These are phyloP conservation scores for Nasalis larvatus DNA, from an alignment of 2,113 vertebrate species.

Conservation along the genomic window DNA sequence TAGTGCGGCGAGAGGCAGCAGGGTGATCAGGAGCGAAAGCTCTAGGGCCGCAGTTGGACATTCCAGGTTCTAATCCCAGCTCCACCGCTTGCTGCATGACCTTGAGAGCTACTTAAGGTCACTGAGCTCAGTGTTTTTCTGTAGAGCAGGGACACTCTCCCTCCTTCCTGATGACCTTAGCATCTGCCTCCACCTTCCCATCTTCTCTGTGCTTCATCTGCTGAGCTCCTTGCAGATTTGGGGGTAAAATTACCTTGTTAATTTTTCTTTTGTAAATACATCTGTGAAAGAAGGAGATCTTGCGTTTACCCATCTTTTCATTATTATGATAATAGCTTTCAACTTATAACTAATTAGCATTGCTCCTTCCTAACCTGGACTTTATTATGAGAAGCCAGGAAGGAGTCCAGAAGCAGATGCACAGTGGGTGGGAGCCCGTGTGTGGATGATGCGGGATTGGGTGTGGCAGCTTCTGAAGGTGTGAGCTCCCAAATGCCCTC, in stretches of 20 bases:
- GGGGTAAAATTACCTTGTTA: slow-evolving; percentile 73
- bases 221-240: slow-evolving; percentile 65
- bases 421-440: background rate
- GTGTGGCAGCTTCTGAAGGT: background rate
- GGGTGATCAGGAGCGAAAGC: background rate
- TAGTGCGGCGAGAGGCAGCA: too few relatives aligned
- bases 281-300: slow-evolving; percentile 69
- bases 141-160: background rate
- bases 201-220: background rate
- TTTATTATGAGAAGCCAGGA: slow-evolving; percentile 59
- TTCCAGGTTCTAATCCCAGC: background rate
- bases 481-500: background rate
- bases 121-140: background rate
- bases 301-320: slow-evolving; percentile 71
- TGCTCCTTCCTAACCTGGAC: slow-evolving; percentile 67
- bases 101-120: background rate
- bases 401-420: background rate
- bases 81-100: background rate
- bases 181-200: background rate
- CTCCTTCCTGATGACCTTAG: background rate
- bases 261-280: slow-evolving; percentile 79
- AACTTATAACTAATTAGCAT: slow-evolving; percentile 82
- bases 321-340: slow-evolving; percentile 84
- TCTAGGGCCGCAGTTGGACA: background rate
- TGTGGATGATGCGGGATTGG: background rate